Conservation (phyloP, 2,113 vertebrate species). For the Otocyon megalotis region DNA sequence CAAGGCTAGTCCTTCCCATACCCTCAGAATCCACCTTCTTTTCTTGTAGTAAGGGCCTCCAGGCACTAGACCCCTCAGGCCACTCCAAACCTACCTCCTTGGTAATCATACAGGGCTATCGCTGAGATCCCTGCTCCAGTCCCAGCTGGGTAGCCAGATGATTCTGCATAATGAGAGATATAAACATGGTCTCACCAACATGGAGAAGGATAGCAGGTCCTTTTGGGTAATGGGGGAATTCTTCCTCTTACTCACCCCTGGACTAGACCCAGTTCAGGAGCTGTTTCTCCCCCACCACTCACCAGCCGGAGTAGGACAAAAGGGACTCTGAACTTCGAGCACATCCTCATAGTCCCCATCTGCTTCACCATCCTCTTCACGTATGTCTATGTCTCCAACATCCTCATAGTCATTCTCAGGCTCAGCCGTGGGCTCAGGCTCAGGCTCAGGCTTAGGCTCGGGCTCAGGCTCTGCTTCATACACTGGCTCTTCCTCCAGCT, state of each 20-base stretch:
- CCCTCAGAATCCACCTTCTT: neutral
- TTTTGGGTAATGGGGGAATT: neutral
- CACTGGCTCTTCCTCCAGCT: conserved; percentile 66
- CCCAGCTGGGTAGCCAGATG: neutral
- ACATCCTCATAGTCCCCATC: conserved; percentile 86
- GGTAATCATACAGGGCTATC: conserved; percentile 92
- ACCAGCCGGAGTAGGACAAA: conserved; percentile 55
- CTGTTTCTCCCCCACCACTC: neutral
- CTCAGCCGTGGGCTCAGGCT: conserved; percentile 72
- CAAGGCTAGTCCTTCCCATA: neutral
- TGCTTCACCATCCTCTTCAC: conserved; percentile 39
- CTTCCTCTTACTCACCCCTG: neutral
- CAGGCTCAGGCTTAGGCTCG: neutral
- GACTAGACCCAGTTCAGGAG: neutral
- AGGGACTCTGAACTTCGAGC: conserved; percentile 59
- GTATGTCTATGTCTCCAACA: conserved; percentile 65
- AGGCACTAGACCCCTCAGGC: neutral
- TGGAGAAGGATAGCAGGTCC: neutral
- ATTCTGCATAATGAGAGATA: conserved; percentile 61
- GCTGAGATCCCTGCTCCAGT: conserved; percentile 82
- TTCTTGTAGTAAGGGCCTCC: neutral
- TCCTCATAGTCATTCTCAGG: conserved; percentile 90
- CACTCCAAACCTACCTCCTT: conserved; percentile 89
- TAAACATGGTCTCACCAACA: neutral
- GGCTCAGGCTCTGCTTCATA: conserved; percentile 63